phyloP scores from a whole-genome alignment of 2,113 vertebrate genomes.

The Toxotes jaculatrix region DNA sequence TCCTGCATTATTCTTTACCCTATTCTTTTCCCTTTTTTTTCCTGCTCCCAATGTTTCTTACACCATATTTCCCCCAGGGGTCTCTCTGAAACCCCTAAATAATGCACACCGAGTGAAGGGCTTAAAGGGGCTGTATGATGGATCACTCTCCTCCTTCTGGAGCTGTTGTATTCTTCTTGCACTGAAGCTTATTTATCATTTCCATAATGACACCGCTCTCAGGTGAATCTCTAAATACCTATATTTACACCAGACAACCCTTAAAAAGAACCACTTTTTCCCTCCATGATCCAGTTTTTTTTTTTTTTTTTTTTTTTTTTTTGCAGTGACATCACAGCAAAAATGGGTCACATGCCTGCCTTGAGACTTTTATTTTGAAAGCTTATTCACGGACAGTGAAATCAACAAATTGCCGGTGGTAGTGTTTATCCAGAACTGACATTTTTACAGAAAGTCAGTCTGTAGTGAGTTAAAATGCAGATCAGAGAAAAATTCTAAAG shows the following conservation, averaged over 20 bases:
- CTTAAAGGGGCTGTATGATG: constrained; percentile 76
- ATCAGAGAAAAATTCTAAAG: not conserved
- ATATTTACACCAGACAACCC: constrained; percentile 68
- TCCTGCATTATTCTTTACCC: constrained; percentile 54
- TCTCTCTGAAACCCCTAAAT: constrained; percentile 78
- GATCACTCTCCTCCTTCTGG: constrained; percentile 69
- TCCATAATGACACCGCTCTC: constrained; percentile 65
- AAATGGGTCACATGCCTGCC: constrained; percentile 66
- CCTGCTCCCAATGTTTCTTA: constrained; percentile 47
- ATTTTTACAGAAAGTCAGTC: not conserved
- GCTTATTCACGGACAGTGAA: constrained; percentile 6
- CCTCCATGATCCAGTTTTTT: constrained; percentile 66
- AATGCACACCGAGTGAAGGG: constrained; percentile 75
- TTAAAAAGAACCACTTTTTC: constrained; percentile 33
- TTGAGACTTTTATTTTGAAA: constrained; percentile 50
- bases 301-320: constrained; percentile 62
- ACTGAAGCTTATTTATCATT: constrained; percentile 74
- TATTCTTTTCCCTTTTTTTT: constrained; percentile 37
- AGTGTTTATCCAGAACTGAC: not conserved
- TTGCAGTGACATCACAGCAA: constrained; percentile 36
- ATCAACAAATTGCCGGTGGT: not conserved
- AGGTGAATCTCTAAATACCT: constrained; percentile 74
- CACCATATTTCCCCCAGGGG: constrained; percentile 71
- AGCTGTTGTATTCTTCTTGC: constrained; percentile 54
- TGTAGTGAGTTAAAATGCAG: not conserved